A percentile compares a stretch with the other conserved stretches of the same genome.
These are phyloP conservation scores for Diachrysia chrysitis DNA, from an alignment of 2,888 invertebrate genomes.

Conservation along the genomic window DNA sequence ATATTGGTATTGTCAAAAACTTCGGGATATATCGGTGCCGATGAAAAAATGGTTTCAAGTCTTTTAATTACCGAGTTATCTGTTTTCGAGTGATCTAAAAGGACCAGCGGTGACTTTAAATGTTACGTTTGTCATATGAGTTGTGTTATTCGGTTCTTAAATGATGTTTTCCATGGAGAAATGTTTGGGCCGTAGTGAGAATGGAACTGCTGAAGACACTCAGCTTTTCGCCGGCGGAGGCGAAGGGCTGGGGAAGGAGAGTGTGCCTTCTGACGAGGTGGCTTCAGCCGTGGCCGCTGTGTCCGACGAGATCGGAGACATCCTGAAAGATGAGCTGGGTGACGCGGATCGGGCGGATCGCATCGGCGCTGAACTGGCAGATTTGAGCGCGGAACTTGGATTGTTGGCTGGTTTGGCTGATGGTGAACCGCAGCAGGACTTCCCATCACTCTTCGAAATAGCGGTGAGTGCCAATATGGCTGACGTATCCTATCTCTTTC, in stretches of 20 bases:
- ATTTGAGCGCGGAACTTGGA: constrained; percentile 83
- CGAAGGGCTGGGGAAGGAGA: constrained; percentile 72
- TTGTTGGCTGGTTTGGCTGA: constrained; percentile 83
- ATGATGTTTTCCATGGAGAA: constrained; percentile 88
- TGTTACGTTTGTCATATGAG: constrained; percentile 81
- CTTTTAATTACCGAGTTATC: constrained; percentile 75
- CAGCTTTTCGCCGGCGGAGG: constrained; percentile 77
- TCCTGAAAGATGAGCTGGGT: constrained; percentile 84
- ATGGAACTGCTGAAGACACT: constrained; percentile 74
- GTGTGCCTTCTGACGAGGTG: constrained; percentile 79
- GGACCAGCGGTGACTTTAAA: constrained; percentile 82
- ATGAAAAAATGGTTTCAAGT: constrained; percentile 87
- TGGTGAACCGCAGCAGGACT: constrained; percentile 79
- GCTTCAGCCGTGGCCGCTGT: constrained; percentile 83
- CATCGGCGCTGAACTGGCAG: constrained; percentile 83
- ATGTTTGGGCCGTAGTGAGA: constrained; percentile 80
- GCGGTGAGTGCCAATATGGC: constrained; percentile 83
- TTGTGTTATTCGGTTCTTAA: constrained; percentile 81
- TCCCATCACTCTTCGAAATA: constrained; percentile 83
- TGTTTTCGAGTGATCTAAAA: constrained; percentile 78
- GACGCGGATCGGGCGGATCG: constrained; percentile 83
- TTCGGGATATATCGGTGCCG: constrained; percentile 82
- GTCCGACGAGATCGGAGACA: constrained; percentile 86
- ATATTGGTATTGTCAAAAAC: constrained; percentile 90
- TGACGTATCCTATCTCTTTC: constrained; percentile 52